These are phyloP conservation scores for Fistularia tabacaria DNA, from an alignment of 2,797 vertebrate genomes.

Conservation along the genomic window DNA sequence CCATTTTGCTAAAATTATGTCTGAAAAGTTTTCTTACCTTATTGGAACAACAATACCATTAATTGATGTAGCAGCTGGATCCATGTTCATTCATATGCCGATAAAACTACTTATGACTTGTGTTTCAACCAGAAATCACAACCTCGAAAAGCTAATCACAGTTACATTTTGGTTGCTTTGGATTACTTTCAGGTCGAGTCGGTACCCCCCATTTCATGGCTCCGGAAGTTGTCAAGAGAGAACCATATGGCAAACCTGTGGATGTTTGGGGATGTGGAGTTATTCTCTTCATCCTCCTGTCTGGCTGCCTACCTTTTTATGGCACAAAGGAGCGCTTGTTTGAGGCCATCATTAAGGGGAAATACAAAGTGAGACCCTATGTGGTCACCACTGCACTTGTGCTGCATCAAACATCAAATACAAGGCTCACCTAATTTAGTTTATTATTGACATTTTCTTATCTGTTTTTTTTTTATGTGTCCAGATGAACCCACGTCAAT, in stretches of 20 bases:
- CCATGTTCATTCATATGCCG: no score
- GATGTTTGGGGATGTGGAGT: constrained; percentile 98
- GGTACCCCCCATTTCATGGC: constrained; percentile 99
- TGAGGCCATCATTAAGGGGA: constrained; percentile 97
- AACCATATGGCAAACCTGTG: constrained; percentile 96
- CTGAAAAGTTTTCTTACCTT: no score
- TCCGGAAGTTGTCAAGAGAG: constrained; percentile 96
- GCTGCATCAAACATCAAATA: no score
- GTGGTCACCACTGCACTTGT: not conserved
- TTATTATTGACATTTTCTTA: no score
- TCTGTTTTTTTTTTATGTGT: no score
- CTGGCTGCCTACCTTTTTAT: constrained; percentile 96
- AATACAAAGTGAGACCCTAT: constrained; percentile 86
- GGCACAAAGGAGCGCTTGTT: constrained; percentile 97
- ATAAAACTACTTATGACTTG: no score
- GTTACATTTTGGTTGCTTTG: not conserved
- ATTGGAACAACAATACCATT: no score
- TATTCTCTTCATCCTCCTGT: constrained; percentile 97
- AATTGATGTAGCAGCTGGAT: no score
- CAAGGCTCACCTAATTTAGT: no score
- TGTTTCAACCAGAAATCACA: no score
- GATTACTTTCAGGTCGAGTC: constrained; percentile 80
- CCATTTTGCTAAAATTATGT: no score
- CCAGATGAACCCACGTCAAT: constrained; percentile 97
- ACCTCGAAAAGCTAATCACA: not conserved